These are phyloP conservation scores for Papilio demoleus DNA, from an alignment of 2,888 invertebrate genomes.

Conservation along the genomic window DNA sequence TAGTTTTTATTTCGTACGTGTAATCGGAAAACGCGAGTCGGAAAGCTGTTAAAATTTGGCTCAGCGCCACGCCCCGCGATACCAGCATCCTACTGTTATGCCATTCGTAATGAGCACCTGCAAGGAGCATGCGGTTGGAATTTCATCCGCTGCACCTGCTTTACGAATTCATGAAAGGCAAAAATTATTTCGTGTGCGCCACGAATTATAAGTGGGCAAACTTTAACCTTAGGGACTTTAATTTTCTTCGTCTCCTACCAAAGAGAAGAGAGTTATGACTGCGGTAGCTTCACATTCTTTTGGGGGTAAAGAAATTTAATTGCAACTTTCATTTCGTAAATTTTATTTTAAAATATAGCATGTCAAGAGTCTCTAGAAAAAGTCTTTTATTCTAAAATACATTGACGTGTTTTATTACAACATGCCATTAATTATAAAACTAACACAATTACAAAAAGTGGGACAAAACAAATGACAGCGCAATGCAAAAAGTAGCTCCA, in stretches of 20 bases:
- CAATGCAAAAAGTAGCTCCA: conserved; percentile 49
- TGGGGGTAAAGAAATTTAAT: background rate
- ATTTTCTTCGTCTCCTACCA: conserved; percentile 25
- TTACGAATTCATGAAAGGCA: conserved; percentile 46
- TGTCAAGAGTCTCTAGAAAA: too few relatives aligned
- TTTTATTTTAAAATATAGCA: background rate
- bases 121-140: conserved; percentile 48
- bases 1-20: conserved; percentile 45
- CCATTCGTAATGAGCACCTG: conserved; percentile 53
- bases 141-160: conserved; percentile 47
- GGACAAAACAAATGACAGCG: conserved; percentile 35
- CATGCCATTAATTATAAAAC: background rate
- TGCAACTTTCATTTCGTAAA: background rate
- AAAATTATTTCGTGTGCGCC: conserved; percentile 36
- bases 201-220: conserved; percentile 37
- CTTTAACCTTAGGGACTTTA: conserved; percentile 29
- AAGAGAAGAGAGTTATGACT: conserved; percentile 21
- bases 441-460: background rate
- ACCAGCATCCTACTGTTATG: conserved; percentile 42
- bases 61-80: conserved; percentile 54
- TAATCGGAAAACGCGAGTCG: conserved; percentile 48
- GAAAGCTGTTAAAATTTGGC: conserved; percentile 59
- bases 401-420: background rate
- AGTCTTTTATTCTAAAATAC: background rate
- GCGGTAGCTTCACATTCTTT: background rate